These are phyloP conservation scores for Huso huso DNA, from an alignment of 2,797 vertebrate species.

Conservation along the genomic window DNA sequence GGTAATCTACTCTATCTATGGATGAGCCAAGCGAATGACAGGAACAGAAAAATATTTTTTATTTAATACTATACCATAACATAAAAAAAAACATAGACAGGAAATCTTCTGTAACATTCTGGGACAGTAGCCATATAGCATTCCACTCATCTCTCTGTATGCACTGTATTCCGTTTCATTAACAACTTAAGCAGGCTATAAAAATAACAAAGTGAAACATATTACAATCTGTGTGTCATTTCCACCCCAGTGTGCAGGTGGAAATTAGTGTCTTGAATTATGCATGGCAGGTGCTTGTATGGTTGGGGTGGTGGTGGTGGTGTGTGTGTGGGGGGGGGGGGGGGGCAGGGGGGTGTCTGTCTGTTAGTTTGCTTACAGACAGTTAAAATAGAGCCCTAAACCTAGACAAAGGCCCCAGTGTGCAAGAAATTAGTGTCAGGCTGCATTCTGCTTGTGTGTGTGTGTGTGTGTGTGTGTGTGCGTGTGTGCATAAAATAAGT, in stretches of 20 bases:
- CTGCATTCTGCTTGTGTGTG: constrained; percentile 24
- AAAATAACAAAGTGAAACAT: constrained; percentile 19
- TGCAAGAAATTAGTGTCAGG: constrained; percentile 62
- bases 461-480: constrained; percentile 51
- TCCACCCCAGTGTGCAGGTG: too few relatives aligned
- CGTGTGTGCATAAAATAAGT: constrained; percentile 73
- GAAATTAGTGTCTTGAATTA: too few relatives aligned
- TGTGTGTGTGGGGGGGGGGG: constrained; percentile 7
- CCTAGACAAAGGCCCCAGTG: constrained; percentile 47
- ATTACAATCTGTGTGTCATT: constrained; percentile 9
- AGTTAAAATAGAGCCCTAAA: constrained; percentile 40
- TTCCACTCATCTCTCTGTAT: too few relatives aligned
- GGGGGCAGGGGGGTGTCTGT: neutral
- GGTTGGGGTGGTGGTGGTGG: neutral
- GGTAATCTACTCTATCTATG: too few relatives aligned
- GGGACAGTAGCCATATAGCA: too few relatives aligned
- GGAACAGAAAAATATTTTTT: too few relatives aligned
- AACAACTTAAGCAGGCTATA: neutral
- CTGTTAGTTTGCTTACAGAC: constrained; percentile 35
- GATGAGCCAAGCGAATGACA: too few relatives aligned
- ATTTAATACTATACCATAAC: too few relatives aligned
- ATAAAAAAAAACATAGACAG: too few relatives aligned
- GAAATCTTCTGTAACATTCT: too few relatives aligned
- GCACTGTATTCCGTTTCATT: too few relatives aligned
- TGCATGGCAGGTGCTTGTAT: neutral